A percentile compares a stretch with the other conserved stretches of the same genome.
phyloP scores from a whole-genome alignment of 2,888 invertebrate genomes.

The Acanthococcus lagerstroemiae region DNA sequence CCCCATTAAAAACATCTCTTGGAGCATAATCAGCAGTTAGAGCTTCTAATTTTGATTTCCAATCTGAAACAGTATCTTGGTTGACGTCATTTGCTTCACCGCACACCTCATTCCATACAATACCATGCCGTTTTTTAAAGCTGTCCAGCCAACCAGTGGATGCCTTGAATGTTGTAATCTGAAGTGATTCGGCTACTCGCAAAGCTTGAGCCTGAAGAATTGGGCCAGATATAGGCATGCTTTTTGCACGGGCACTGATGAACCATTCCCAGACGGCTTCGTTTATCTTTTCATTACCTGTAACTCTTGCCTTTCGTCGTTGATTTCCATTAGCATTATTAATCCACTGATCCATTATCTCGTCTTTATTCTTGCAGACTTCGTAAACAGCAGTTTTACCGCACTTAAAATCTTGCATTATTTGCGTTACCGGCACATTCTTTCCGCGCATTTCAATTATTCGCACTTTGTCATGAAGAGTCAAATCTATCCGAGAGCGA shows the following conservation, averaged over 20 bases:
- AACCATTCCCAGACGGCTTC: constrained; percentile 8
- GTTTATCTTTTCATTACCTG: no score
- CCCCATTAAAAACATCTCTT: constrained; percentile 22
- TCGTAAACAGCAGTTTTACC: no score
- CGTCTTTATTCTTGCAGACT: no score
- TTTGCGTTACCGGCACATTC: no score
- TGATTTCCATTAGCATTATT: no score
- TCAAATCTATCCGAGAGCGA: not conserved
- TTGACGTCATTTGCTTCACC: constrained; percentile 10
- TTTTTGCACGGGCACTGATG: not conserved
- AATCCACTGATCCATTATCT: no score
- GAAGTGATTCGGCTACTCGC: not conserved
- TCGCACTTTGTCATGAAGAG: no score
- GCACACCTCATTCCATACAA: not conserved
- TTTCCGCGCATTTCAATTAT: no score
- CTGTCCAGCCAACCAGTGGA: constrained; percentile 8
- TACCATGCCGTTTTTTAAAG: constrained; percentile 7
- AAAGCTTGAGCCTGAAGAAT: constrained; percentile 5
- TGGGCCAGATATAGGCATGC: not conserved
- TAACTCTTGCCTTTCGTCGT: no score
- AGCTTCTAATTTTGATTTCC: constrained; percentile 1
- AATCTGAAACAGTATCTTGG: not conserved
- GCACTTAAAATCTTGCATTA: no score
- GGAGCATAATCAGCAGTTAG: not conserved
- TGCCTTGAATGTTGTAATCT: not conserved